Conservation (phyloP, 2,888 invertebrate genomes). For the Pseudococcus viburni region DNA sequence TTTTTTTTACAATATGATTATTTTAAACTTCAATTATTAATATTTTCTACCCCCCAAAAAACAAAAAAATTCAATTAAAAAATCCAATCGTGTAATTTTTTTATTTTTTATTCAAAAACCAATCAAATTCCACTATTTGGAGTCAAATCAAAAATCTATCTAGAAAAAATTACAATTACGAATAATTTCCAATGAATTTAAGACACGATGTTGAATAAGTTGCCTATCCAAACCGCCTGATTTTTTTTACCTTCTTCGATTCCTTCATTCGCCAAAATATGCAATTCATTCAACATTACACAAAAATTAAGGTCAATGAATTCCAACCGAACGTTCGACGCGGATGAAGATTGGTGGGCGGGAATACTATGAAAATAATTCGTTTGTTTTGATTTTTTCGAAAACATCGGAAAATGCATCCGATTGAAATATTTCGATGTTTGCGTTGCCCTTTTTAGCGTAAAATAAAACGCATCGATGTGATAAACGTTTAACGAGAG, state of each 20-base stretch:
- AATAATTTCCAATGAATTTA: background rate
- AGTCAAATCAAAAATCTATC: background rate
- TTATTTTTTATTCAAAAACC: no score
- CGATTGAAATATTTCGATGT: constrained; percentile 32
- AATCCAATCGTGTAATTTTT: no score
- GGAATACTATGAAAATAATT: constrained; percentile 8
- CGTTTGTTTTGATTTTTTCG: background rate
- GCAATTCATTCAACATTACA: constrained; percentile 8
- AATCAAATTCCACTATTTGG: background rate
- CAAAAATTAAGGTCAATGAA: constrained; percentile 24
- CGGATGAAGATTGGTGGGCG: no score
- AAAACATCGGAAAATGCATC: constrained; percentile 23
- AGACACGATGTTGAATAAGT: background rate
- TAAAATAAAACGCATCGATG: constrained; percentile 34
- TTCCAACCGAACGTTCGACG: background rate
- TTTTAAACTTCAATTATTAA: no score
- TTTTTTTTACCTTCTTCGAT: no score
- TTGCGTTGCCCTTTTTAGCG: constrained; percentile 22
- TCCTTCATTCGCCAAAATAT: background rate
- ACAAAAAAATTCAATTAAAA: no score
- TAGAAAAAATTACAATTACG: background rate
- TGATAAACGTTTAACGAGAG: constrained; percentile 29
- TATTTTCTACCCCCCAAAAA: no score
- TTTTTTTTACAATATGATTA: no score
- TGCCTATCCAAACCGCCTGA: background rate